Evolutionary conservation across 1,140 invertebrate species (phyloP).

Genomic region (Hyphantria cunea): DNA sequence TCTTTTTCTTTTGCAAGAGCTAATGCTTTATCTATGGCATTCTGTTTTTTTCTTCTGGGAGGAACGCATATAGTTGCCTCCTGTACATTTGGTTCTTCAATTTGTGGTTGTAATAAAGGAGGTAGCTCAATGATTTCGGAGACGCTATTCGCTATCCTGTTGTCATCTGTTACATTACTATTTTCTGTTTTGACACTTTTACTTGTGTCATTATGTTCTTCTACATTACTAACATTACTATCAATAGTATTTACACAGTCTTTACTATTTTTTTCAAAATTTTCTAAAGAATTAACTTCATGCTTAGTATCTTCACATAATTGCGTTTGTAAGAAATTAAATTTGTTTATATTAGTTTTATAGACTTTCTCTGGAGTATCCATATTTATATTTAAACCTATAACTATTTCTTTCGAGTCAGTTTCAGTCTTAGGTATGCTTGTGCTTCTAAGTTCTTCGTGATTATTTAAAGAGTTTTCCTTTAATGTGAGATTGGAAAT

Average conservation of each 20-base stretch:
- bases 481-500: slow-evolving; percentile 66
- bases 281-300: slow-evolving; percentile 33
- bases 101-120: slow-evolving; percentile 28
- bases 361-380: slow-evolving; percentile 63
- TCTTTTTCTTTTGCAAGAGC: slow-evolving; percentile 38
- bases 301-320: slow-evolving; percentile 46
- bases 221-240: slow-evolving; percentile 19
- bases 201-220: slow-evolving; percentile 23
- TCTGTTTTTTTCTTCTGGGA: slow-evolving; percentile 68
- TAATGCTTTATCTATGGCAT: slow-evolving; percentile 33
- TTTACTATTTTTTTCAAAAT: slow-evolving; percentile 38
- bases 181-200: slow-evolving; percentile 38
- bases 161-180: slow-evolving; percentile 73
- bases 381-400: slow-evolving; percentile 15
- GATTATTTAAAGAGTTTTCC: slow-evolving; percentile 47
- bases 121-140: slow-evolving; percentile 35
- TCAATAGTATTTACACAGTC: slow-evolving; percentile 39
- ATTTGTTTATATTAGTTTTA: slow-evolving; percentile 68
- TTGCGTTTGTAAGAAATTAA: slow-evolving; percentile 77
- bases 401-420: slow-evolving; percentile 22
- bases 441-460: slow-evolving; percentile 39
- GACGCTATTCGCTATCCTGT: slow-evolving; percentile 59
- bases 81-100: slow-evolving; percentile 36
- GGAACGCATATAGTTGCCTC: slow-evolving; percentile 67
- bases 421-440: slow-evolving; percentile 32